Evolutionary conservation across 2,888 invertebrate genomes (phyloP), one percentile per base, ranked within the genome.

Genomic region (Leptinotarsa rubiginosa): DNA sequence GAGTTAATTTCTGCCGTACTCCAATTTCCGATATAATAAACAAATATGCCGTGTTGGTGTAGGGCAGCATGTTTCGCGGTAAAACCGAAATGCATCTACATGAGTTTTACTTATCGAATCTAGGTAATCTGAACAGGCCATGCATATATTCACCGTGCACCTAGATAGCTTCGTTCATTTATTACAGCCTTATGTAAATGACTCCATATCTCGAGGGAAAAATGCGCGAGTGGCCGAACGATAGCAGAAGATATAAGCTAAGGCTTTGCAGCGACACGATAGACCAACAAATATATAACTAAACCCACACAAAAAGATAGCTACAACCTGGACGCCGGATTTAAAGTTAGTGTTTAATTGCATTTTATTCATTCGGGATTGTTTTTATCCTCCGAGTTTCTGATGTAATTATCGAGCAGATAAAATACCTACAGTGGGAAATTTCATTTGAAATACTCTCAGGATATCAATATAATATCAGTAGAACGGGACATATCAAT

Each of bases 121-220:
- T 85, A 82, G 83, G 84, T 85, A 85, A 86, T 86, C 86, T 84
- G 80, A 84, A 78, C 82, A 80, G 81, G 81, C 81, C 84, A 81
- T 84, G 84, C 85, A 85, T 83, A 82, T 79, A 81, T 83, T 78
- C 74, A 31, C 82, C 22, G 83, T 85, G 83, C 83, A 83, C 84
- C 83, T 84, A 85, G 86, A 86, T 86, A 86, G 86, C 84, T 86
- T 84, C 84, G 83, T 84, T 86, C 86, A 87, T 87, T 86, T 87
- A 87, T 86, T 87, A 85, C 86, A 81, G 83, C 85, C 86, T 86
- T 86, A 87, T 87, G 87, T 85, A 87, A 87, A 87, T 87, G 85
- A 83, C 83, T 80, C 80, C 81, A 81, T 86, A 86, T 86, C 86
- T 84, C 79, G 83, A 79, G 82, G 83, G 82, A 86, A 86, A 86